phyloP scores from a whole-genome alignment of 2,797 vertebrate species.

The Malurus leucopterus region DNA sequence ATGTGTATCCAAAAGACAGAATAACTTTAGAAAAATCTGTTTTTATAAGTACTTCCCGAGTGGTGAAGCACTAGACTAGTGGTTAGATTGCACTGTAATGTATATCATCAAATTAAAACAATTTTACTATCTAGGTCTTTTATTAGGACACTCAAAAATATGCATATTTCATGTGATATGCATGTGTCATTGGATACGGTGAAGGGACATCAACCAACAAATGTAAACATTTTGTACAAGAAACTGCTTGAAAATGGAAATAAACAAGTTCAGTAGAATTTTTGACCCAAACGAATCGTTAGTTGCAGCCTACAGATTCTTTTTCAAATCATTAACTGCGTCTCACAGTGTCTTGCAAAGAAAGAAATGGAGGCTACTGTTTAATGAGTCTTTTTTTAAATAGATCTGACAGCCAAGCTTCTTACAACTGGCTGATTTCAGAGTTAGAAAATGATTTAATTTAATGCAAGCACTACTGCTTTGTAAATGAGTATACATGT shows the following conservation, averaged over 20 bases:
- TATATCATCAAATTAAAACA: background rate
- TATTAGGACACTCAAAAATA: background rate
- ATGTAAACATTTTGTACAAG: constrained; percentile 9
- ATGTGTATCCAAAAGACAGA: background rate
- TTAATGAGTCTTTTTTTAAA: constrained; percentile 68
- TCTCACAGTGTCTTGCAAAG: constrained; percentile 21
- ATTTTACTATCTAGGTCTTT: background rate
- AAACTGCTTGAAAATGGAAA: constrained; percentile 59
- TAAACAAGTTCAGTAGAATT: constrained; percentile 51
- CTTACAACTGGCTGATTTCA: constrained; percentile 47
- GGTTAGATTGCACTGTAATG: background rate
- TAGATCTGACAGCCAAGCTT: constrained; percentile 25
- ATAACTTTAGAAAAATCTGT: background rate
- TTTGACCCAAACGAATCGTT: constrained; percentile 53
- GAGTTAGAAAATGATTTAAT: constrained; percentile 51
- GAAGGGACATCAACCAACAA: background rate
- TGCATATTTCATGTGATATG: background rate
- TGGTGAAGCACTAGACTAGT: background rate
- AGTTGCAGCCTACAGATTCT: constrained; percentile 45
- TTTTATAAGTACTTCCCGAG: background rate
- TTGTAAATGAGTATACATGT: constrained; percentile 7
- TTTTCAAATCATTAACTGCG: constrained; percentile 55
- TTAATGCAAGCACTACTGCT: constrained; percentile 27
- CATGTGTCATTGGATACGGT: background rate
- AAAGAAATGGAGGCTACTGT: constrained; percentile 13